These are phyloP conservation scores for Cantharis nigra DNA, from an alignment of 2,888 invertebrate species.

Conservation along the genomic window DNA sequence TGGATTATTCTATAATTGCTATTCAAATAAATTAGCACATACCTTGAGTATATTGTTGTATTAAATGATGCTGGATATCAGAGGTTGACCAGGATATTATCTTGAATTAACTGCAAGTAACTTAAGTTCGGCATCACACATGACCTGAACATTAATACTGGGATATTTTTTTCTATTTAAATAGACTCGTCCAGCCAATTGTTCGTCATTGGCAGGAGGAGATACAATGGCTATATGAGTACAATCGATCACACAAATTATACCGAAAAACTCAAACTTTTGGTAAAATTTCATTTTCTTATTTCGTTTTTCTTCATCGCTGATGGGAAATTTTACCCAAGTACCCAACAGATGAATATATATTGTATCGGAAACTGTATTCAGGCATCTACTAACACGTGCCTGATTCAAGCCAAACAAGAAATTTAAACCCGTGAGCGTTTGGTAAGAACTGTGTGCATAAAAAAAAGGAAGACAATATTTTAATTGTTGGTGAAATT, in stretches of 20 bases:
- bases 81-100: conserved; percentile 1
- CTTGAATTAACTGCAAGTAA: conserved; percentile 5
- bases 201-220: too few species aligned
- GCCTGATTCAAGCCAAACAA: too few species aligned
- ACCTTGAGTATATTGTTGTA: too few species aligned
- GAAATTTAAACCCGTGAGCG: too few species aligned
- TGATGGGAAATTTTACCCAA: background rate
- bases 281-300: background rate
- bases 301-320: background rate
- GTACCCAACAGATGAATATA: background rate
- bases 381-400: background rate
- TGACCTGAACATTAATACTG: background rate
- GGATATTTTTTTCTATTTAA: too few species aligned
- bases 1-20: too few species aligned
- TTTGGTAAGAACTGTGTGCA: too few species aligned
- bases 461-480: too few species aligned
- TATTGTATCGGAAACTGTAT: background rate
- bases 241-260: background rate
- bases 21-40: too few species aligned
- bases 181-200: too few species aligned
- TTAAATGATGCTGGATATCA: background rate
- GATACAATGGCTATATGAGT: background rate
- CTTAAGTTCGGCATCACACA: background rate
- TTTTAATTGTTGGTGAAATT: too few species aligned
- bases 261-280: background rate